These are phyloP conservation scores for Plebejus argus DNA, from an alignment of 2,888 invertebrate genomes.

Conservation along the genomic window DNA sequence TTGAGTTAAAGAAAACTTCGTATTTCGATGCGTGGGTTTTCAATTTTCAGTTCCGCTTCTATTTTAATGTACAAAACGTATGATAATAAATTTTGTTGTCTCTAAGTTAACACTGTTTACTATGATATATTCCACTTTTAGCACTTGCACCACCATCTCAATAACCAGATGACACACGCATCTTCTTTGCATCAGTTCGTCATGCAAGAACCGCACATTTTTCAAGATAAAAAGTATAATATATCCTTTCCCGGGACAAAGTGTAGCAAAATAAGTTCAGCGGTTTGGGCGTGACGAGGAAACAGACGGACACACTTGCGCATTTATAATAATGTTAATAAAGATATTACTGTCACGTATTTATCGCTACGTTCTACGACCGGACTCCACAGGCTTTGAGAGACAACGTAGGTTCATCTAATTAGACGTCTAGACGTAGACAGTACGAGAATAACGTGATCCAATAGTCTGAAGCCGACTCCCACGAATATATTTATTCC, in stretches of 20 bases:
- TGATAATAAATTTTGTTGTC: too few species aligned
- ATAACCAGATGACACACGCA: too few species aligned
- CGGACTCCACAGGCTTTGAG: neutral
- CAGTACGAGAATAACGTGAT: neutral
- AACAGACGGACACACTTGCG: neutral
- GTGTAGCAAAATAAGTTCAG: too few species aligned
- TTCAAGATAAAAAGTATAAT: too few species aligned
- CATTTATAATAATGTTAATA: neutral
- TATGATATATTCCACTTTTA: too few species aligned
- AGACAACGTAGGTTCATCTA: conserved; percentile 1
- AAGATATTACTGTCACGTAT: too few species aligned
- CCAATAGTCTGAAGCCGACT: neutral
- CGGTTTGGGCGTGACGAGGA: too few species aligned
- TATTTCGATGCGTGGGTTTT: neutral
- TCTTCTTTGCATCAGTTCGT: too few species aligned
- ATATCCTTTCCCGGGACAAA: too few species aligned
- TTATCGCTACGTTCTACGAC: neutral
- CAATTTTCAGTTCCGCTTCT: neutral
- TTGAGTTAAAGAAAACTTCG: neutral
- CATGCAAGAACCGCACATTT: too few species aligned
- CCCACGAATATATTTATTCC: neutral
- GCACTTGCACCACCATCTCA: too few species aligned
- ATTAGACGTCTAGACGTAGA: conserved; percentile 7
- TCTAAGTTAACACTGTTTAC: too few species aligned
- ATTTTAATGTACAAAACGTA: neutral